Conservation (phyloP, 2,888 invertebrate genomes). For the Zaprionus lineosus region DNA sequence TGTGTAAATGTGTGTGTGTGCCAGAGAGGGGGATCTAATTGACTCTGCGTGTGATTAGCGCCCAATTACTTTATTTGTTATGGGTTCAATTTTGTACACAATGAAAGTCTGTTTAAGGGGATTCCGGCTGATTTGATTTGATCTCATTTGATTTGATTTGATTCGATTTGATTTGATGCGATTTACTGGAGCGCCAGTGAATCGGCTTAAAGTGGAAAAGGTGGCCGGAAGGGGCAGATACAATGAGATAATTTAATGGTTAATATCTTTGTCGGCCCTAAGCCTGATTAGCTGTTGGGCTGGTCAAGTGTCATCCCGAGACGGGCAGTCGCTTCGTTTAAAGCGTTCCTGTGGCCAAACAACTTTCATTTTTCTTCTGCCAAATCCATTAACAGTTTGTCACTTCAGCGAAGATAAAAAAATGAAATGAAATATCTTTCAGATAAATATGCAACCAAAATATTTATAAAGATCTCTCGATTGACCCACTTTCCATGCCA, state of each 20-base stretch:
- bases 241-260: neutral
- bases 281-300: slow-evolving; percentile 4
- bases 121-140: slow-evolving; percentile 1
- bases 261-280: slow-evolving; percentile 1
- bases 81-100: slow-evolving; percentile 6
- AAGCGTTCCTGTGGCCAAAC: slow-evolving; percentile 34
- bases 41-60: slow-evolving; percentile 64
- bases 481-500: slow-evolving; percentile 74
- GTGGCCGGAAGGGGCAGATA: neutral
- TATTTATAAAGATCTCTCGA: slow-evolving; percentile 74
- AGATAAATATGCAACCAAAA: slow-evolving; percentile 72
- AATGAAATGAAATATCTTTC: slow-evolving; percentile 58
- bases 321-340: neutral
- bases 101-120: no score
- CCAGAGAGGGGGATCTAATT: slow-evolving; percentile 18
- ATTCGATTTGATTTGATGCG: slow-evolving; percentile 21
- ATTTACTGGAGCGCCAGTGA: slow-evolving; percentile 31
- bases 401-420: slow-evolving; percentile 34
- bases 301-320: slow-evolving; percentile 20
- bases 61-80: slow-evolving; percentile 71
- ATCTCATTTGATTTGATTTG: slow-evolving; percentile 10
- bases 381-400: slow-evolving; percentile 68
- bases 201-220: slow-evolving; percentile 21
- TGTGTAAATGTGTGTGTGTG: no score
- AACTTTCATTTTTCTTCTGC: slow-evolving; percentile 69